A percentile compares a stretch with the other conserved stretches of the same genome.
Evolutionary conservation across 2,888 invertebrate genomes (phyloP).

Genomic region (Balanococcus diminutus): DNA sequence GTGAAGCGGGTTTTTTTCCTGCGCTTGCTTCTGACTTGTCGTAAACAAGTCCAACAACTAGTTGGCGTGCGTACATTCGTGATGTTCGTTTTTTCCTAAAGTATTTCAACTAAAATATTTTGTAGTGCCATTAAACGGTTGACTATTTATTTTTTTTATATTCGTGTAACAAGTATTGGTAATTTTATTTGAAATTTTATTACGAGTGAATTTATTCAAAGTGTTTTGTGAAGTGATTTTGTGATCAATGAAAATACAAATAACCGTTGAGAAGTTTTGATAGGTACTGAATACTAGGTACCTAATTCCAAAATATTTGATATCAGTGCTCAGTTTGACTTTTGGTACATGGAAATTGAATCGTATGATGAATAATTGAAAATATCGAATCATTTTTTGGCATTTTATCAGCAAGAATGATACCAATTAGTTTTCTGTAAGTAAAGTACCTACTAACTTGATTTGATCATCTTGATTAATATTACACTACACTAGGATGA

Average conservation of each 20-base stretch:
- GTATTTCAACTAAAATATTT: not conserved
- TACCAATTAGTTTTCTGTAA: too few species aligned
- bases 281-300: too few species aligned
- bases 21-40: slow-evolving; percentile 26
- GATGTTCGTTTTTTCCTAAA: not conserved
- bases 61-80: not conserved
- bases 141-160: not conserved
- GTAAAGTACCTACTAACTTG: too few species aligned
- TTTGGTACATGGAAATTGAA: too few species aligned
- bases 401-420: too few species aligned
- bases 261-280: too few species aligned
- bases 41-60: slow-evolving; percentile 44
- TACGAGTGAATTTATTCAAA: not conserved
- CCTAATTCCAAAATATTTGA: too few species aligned
- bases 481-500: too few species aligned
- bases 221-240: not conserved
- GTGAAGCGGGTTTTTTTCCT: slow-evolving; percentile 27
- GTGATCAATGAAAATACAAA: not conserved
- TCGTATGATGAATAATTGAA: too few species aligned
- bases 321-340: too few species aligned
- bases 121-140: not conserved
- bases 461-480: too few species aligned
- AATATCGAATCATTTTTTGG: too few species aligned
- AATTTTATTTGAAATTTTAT: not conserved
- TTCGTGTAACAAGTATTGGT: not conserved